Percentiles rank a stretch among this genome's conserved stretches.
phyloP scores from a whole-genome alignment of 2,113 vertebrate species.

The Fregata magnificens region DNA sequence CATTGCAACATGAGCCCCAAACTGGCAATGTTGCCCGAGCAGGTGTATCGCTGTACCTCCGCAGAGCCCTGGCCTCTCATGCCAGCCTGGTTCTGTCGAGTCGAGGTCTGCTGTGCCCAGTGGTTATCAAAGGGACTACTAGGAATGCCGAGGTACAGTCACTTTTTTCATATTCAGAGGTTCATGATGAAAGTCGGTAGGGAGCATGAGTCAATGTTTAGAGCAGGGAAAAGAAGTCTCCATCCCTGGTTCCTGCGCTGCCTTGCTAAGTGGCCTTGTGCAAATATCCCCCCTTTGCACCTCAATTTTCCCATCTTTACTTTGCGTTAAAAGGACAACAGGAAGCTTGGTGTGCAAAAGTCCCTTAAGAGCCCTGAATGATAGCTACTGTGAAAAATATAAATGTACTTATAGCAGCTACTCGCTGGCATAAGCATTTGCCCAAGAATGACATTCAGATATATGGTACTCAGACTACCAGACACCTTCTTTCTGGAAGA shows the following conservation, averaged over 20 bases:
- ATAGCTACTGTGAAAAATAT: slow-evolving; percentile 13
- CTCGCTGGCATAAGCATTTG: slow-evolving; percentile 22
- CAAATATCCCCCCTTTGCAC: background rate
- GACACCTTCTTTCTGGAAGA: background rate
- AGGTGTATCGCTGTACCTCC: rapidly evolving
- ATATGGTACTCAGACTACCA: background rate
- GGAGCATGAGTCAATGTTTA: background rate
- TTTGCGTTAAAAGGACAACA: background rate
- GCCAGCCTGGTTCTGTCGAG: background rate
- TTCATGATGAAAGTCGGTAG: background rate
- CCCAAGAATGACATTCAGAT: slow-evolving; percentile 18
- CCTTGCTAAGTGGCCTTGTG: background rate
- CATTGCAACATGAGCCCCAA: rapidly evolving
- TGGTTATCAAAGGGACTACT: background rate
- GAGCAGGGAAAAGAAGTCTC: background rate
- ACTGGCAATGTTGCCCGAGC: rapidly evolving
- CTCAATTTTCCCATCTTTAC: slow-evolving; percentile 12
- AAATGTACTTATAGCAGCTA: slow-evolving; percentile 3
- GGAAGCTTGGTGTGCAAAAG: slow-evolving; percentile 6
- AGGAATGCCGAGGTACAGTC: background rate
- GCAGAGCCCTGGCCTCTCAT: background rate
- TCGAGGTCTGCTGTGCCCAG: background rate
- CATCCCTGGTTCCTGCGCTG: background rate
- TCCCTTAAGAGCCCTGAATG: background rate
- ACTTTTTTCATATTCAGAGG: background rate